Percentiles rank a stretch among this genome's conserved stretches.
phyloP scores from a whole-genome alignment of 92 coral and sea anemone species.

The Umimayanthus chanpuru region DNA sequence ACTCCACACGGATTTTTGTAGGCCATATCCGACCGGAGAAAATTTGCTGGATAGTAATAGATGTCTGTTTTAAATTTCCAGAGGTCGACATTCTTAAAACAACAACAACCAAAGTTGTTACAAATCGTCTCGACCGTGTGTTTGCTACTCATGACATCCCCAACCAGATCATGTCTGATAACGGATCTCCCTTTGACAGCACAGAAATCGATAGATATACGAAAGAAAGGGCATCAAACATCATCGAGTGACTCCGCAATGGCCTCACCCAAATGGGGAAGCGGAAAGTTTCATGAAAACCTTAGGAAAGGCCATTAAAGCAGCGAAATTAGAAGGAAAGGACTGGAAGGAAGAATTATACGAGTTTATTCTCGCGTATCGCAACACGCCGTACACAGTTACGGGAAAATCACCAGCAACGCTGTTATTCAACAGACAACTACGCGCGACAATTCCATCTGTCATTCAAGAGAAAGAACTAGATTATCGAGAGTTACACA shows the following conservation, averaged over 20 bases:
- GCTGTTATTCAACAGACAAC: conserved; percentile 34
- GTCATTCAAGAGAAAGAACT: background rate
- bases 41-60: too few species aligned
- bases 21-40: too few species aligned
- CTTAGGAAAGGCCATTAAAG: conserved; percentile 18
- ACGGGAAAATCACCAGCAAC: conserved; percentile 36
- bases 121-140: conserved; percentile 15
- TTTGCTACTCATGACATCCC: conserved; percentile 42
- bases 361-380: conserved; percentile 38
- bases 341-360: conserved; percentile 34
- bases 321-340: conserved; percentile 35
- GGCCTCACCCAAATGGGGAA: conserved; percentile 44
- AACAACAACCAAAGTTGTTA: background rate
- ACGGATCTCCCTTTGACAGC: conserved; percentile 40
- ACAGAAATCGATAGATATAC: conserved; percentile 8
- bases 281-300: conserved; percentile 44
- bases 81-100: conserved; percentile 33
- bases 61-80: background rate
- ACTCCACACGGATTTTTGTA: too few species aligned
- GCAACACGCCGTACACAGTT: conserved; percentile 45
- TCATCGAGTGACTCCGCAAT: conserved; percentile 19
- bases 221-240: conserved; percentile 6
- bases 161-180: conserved; percentile 9
- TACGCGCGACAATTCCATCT: conserved; percentile 25
- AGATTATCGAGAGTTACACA: conserved; percentile 13